Percentiles rank a stretch among this genome's conserved stretches.
Evolutionary conservation across 2,888 invertebrate species (phyloP).

Genomic region (Oithona nana): DNA sequence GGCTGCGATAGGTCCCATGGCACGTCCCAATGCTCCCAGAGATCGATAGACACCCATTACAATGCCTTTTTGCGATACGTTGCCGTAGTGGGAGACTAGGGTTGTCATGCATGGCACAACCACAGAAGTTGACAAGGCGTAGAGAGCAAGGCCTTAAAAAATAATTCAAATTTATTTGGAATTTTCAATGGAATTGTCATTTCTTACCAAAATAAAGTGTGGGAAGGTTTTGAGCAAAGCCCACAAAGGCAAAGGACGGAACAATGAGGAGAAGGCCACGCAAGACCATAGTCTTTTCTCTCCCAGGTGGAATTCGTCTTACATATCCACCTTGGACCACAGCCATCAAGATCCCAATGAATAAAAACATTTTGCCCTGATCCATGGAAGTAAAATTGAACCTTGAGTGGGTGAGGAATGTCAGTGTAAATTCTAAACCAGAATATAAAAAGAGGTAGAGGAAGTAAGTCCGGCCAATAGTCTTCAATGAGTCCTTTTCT

Average conservation of each 20-base stretch:
- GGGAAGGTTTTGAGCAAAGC: conserved; percentile 39
- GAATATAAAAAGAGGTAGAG: conserved; percentile 83
- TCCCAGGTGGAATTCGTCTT: conserved; percentile 49
- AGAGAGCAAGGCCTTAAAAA: conserved; percentile 67
- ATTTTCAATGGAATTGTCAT: too few species aligned
- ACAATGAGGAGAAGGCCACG: conserved; percentile 59
- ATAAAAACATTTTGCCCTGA: conserved; percentile 93
- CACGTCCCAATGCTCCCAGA: conserved; percentile 77
- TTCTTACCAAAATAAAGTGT: conserved; percentile 59
- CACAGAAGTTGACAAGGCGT: conserved; percentile 48
- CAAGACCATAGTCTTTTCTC: conserved; percentile 48
- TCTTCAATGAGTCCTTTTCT: conserved; percentile 1
- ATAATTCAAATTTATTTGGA: too few species aligned
- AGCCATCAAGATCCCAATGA: conserved; percentile 81
- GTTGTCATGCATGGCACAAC: conserved; percentile 91
- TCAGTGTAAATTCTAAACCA: conserved; percentile 88
- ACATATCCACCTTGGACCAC: conserved; percentile 72
- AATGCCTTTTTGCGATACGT: conserved; percentile 65
- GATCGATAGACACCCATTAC: conserved; percentile 86
- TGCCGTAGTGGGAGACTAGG: conserved; percentile 63
- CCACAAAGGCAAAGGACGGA: conserved; percentile 66
- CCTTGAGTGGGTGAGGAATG: conserved; percentile 80
- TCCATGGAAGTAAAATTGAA: conserved; percentile 82
- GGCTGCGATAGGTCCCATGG: conserved; percentile 35
- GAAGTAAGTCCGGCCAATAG: conserved; percentile 59